A percentile compares a stretch with the other conserved stretches of the same genome.
These are phyloP conservation scores for Coelopa frigida DNA, from an alignment of 1,140 invertebrate species.

Conservation along the genomic window DNA sequence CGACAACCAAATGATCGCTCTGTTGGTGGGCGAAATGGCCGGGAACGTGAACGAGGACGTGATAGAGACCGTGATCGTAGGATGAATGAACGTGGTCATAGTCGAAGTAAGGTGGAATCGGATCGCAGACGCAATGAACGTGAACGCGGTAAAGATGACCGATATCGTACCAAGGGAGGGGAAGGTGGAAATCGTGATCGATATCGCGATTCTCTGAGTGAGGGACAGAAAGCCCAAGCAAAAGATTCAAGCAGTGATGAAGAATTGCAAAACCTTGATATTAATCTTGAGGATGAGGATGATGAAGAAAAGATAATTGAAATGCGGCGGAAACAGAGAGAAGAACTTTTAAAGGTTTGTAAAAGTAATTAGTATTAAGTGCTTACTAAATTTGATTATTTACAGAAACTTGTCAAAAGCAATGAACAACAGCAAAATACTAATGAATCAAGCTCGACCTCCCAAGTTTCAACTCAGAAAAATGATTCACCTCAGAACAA, in stretches of 20 bases:
- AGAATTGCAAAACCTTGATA: constrained; percentile 55
- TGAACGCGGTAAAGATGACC: constrained; percentile 24
- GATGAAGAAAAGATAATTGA: constrained; percentile 93
- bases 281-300: constrained; percentile 84
- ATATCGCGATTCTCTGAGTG: constrained; percentile 67
- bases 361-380: too few relatives aligned
- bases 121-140: constrained; percentile 31
- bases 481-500: too few relatives aligned
- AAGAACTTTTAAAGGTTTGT: constrained; percentile 75
- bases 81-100: constrained; percentile 33
- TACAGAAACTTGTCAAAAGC: background rate
- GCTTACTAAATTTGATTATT: too few relatives aligned
- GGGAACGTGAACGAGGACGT: constrained; percentile 25
- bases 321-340: constrained; percentile 76
- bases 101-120: constrained; percentile 41
- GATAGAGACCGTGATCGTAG: constrained; percentile 27
- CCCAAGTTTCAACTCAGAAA: too few relatives aligned
- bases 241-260: constrained; percentile 57
- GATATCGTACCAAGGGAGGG: constrained; percentile 37
- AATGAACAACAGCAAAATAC: too few relatives aligned
- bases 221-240: constrained; percentile 61
- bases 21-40: constrained; percentile 12
- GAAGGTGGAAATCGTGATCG: constrained; percentile 28
- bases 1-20: constrained; percentile 17
- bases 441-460: too few relatives aligned